Evolutionary conservation across 2,888 invertebrate genomes (phyloP), one percentile per base, ranked within the genome.

Genomic region (Bugula neritina): DNA sequence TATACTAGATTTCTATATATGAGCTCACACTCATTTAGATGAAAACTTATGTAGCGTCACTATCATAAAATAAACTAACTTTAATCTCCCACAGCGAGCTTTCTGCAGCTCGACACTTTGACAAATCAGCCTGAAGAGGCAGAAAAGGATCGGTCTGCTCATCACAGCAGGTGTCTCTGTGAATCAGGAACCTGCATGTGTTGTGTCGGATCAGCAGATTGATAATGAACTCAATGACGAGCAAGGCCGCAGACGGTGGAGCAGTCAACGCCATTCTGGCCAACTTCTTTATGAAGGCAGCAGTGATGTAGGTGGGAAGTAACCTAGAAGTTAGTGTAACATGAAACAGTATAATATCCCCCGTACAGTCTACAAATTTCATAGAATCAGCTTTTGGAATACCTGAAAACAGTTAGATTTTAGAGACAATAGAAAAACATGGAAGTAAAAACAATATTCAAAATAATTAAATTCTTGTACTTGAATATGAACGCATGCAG

Each of bases 71-170:
- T n/a, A n/a, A n/a, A n/a, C n/a, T n/a, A n/a, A 84, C 84, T 80
- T 85, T 88, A 74, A 94, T 87, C 87, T 98, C 97, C 97, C 97
- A 98, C 72, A 98, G 87, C 69, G 92, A 93, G 80, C 95, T 94
- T 74, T 91, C 89, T 2, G 93, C 86, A 0, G 97, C 98, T 76
- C 89, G 89, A 10, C 92, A 90, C 78, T 90, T 89, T 0, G 87
- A 83, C 0, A 93, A 92, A 82, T 92, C 90, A 2, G 88, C 84
- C 86, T 94, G 93, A 73, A 91, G 89, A 87, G 90, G 90, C 75
- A 91, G 87, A 85, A 90, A 97, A 0, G 96, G 95, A 86, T 98
- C 98, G 43, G 54, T 55, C n/a, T 73, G 29, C 29, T 79, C 13
- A 27, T 75, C 23, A 27, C 70, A 43, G 3, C 23, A 43, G 23